Conservation (phyloP, 2,888 invertebrate species). For the Anagyrus pseudococci region DNA sequence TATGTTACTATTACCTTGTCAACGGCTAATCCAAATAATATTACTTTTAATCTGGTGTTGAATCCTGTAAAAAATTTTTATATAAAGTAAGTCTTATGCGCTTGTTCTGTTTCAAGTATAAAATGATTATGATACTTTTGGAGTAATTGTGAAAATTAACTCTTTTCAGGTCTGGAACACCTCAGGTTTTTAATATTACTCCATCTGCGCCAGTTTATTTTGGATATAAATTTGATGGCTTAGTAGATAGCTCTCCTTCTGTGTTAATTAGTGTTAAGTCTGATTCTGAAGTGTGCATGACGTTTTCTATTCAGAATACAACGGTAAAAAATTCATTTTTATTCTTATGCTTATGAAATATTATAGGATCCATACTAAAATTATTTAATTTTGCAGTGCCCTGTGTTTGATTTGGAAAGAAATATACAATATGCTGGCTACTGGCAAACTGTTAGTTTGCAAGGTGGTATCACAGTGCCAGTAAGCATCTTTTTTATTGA, state of each 20-base stretch:
- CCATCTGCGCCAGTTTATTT: conserved; percentile 70
- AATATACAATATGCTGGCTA: conserved; percentile 79
- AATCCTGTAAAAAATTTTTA: conserved; percentile 68
- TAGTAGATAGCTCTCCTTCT: conserved; percentile 56
- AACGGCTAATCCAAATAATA: conserved; percentile 68
- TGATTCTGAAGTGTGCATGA: conserved; percentile 73
- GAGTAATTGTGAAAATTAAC: not conserved
- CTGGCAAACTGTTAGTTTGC: conserved; percentile 77
- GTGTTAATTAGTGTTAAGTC: conserved; percentile 73
- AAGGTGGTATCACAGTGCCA: conserved; percentile 78
- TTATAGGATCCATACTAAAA: conserved; percentile 7
- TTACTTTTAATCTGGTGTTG: conserved; percentile 69
- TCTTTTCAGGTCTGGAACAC: conserved; percentile 44
- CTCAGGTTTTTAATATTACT: conserved; percentile 54
- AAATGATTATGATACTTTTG: not conserved
- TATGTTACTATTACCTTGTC: conserved; percentile 72
- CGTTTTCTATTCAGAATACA: conserved; percentile 80
- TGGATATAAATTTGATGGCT: conserved; percentile 66
- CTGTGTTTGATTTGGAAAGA: conserved; percentile 80
- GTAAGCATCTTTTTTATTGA: conserved; percentile 64
- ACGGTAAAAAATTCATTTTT: conserved; percentile 63
- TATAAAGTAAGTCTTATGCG: conserved; percentile 21
- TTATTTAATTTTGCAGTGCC: conserved; percentile 70
- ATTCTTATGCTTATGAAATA: conserved; percentile 3
- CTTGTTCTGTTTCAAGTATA: not conserved